A percentile compares a stretch with the other conserved stretches of the same genome.
These are phyloP conservation scores for Eupithecia centaureata DNA, from an alignment of 2,888 invertebrate genomes.

Conservation along the genomic window DNA sequence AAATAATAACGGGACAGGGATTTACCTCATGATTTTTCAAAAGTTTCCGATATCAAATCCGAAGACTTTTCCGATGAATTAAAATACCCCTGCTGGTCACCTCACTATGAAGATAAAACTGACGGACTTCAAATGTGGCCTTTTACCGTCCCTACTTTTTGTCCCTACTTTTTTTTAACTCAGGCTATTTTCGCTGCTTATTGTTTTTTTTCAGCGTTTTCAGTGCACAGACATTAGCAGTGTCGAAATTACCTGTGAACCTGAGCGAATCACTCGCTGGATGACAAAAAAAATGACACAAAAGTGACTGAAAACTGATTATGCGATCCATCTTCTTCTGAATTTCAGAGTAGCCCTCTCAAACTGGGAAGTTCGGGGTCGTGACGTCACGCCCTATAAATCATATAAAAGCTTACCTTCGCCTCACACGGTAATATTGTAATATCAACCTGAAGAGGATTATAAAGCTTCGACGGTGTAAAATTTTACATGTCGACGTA, in stretches of 20 bases:
- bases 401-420: conserved; percentile 60
- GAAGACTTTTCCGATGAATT: too few species aligned
- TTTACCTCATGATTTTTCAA: too few species aligned
- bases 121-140: too few species aligned
- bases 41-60: too few species aligned
- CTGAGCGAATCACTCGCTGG: not conserved
- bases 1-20: too few species aligned
- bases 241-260: not conserved
- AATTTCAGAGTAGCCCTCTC: conserved; percentile 35
- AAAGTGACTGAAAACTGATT: not conserved
- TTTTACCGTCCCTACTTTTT: too few species aligned
- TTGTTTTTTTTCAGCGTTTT: not conserved
- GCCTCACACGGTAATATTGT: conserved; percentile 31
- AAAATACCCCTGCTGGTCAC: too few species aligned
- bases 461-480: conserved; percentile 25
- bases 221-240: not conserved
- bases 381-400: conserved; percentile 72
- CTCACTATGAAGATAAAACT: too few species aligned
- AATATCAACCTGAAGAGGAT: conserved; percentile 30
- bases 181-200: not conserved
- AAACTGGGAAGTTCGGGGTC: conserved; percentile 51
- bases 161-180: too few species aligned
- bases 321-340: not conserved
- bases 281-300: not conserved
- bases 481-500: conserved; percentile 25